Evolutionary conservation across 2,113 vertebrate species (phyloP), one percentile per base, ranked within the genome.

Genomic region (Sapajus apella): DNA sequence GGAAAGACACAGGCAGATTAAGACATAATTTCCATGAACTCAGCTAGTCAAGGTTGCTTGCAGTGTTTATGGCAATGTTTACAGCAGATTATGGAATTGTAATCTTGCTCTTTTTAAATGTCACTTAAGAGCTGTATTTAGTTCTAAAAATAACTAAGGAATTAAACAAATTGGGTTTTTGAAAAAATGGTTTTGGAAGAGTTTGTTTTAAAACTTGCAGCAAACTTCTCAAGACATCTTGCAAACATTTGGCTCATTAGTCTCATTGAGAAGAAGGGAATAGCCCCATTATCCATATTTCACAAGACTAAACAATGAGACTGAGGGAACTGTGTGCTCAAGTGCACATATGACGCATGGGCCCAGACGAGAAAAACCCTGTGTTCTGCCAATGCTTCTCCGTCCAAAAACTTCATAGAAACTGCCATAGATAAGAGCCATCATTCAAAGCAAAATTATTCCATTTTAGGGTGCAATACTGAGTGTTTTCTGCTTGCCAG

Each of bases 181-280:
- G 37, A 90, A 72, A 45, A 86, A 93, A 93, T 55, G 12, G 17
- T 76, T 93, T 72, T 66, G 45, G 85, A 55, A 95, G 13, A 91
- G 81, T 96, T 95, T 79, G 25, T 91, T 94, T 94, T 40, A 75
- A 88, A 90, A 81, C 84, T 80, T 68, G 73, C 32, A 95, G 47
- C 21, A 83, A 86, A 75, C 35, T 84, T 90, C 91, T 96, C 58
- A 90, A 93, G 45, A 79, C 16, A 72, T 96, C 23, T 94, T 89
- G 61, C 32, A 87, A 93, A 72, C 55, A 91, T 82, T 75, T 86
- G 37, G 14, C 40, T 91, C 56, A 72, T 81, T 96, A 52, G 81
- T 75, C 45, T 96, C 70, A 87, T 81, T 87, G 58, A 89, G 82
- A 89, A 83, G 50, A 77, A 66, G 37, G 68, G 43, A 95, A 89